Evolutionary conservation across 1,140 invertebrate species (phyloP), one percentile per base, ranked within the genome.

Genomic region (Micrasema minimum): DNA sequence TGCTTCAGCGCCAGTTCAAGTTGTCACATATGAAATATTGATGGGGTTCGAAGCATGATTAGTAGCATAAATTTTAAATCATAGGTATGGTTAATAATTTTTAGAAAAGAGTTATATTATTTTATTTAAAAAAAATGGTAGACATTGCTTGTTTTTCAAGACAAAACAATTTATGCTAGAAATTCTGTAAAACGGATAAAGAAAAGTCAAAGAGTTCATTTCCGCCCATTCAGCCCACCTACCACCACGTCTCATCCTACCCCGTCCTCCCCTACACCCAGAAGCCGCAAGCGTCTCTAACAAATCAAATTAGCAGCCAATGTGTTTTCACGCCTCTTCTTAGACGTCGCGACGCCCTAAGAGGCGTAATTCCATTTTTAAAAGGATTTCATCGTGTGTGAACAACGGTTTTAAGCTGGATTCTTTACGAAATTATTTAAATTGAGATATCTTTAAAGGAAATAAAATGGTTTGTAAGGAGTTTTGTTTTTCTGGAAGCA

Each of bases 231-330:
- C 20, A 4, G 7, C 16, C 14, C 55, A 38, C 6, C 35, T 2
- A 18, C 14, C 4, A 1, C 46, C 46, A 10, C 4, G 2, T 31
- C 26, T 50, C 4, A 4, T 31, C 26, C 26, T 7, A 31, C 26
- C 16, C 50, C 50, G 23, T 31, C 23, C 50, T n/a, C 50, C 50
- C 23, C 23, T 2, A 23, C 20, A 6, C 50, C 55, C 35, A 51
- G 53, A 57, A 64, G 69, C 69, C 62, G 48, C 69, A 66, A 71
- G 46, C 69, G 69, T 71, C 69, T 71, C 62, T 41, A 66, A 57
- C 69, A 71, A 71, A 71, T 71, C 61, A 50, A 71, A 71, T 71
- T 71, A 71, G 62, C 48, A 71, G 62, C 69, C 69, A 71, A 71
- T 71, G 69, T 71, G 69, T 71, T 71, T 71, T 71, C 61, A 38